These are phyloP conservation scores for Lithophane socia DNA, from an alignment of 2,888 invertebrate species.

Conservation along the genomic window DNA sequence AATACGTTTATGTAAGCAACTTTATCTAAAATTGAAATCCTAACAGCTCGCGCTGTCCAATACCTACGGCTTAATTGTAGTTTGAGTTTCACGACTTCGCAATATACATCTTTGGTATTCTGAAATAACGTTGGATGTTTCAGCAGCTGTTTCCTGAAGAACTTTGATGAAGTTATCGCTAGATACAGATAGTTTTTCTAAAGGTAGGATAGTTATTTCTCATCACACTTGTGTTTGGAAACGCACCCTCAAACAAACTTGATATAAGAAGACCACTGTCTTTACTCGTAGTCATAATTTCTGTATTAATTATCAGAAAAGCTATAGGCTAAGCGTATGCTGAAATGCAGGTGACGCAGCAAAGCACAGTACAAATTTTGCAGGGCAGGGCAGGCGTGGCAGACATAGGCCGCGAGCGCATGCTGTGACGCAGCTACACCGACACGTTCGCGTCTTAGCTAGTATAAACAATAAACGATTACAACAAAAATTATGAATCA, in stretches of 20 bases:
- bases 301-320: too few relatives aligned
- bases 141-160: not conserved
- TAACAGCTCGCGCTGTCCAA: constrained; percentile 56
- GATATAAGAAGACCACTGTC: not conserved
- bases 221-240: too few relatives aligned
- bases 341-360: too few relatives aligned
- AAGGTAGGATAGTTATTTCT: not conserved
- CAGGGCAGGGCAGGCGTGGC: too few relatives aligned
- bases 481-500: too few relatives aligned
- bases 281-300: not conserved
- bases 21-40: constrained; percentile 75
- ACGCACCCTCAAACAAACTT: not conserved
- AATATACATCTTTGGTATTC: constrained; percentile 15
- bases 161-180: not conserved
- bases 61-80: constrained; percentile 30
- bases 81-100: constrained; percentile 23
- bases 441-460: too few relatives aligned
- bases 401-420: too few relatives aligned
- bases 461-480: too few relatives aligned
- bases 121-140: not conserved
- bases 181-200: not conserved
- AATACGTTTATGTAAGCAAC: constrained; percentile 59
- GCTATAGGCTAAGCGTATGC: too few relatives aligned
- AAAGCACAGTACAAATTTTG: too few relatives aligned
- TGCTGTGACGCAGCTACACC: too few relatives aligned